phyloP scores from a whole-genome alignment of 2,797 vertebrate species.

The Eidolon dupreanum region DNA sequence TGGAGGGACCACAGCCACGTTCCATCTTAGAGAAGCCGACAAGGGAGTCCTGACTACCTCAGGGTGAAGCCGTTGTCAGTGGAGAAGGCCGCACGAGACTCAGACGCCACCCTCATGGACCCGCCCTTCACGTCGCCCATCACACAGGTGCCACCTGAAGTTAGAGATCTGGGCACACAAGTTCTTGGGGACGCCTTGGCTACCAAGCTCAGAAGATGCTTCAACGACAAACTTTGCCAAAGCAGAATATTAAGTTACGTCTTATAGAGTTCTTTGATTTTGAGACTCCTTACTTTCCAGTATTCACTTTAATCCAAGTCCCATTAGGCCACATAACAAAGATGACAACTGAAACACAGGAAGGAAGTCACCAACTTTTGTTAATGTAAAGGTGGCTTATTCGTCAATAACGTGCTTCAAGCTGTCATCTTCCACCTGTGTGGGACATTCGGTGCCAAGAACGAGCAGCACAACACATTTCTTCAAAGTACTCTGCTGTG shows the following conservation, averaged over 20 bases:
- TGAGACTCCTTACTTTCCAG: neutral
- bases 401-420: neutral
- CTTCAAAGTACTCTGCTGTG: rapidly evolving
- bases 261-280: neutral
- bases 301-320: neutral
- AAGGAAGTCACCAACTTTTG: neutral
- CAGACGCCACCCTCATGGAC: rapidly evolving
- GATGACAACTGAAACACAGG: neutral
- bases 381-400: neutral
- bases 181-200: neutral
- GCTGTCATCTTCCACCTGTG: rapidly evolving
- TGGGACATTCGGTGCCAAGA: neutral
- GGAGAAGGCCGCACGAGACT: neutral
- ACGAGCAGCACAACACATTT: rapidly evolving
- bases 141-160: rapidly evolving
- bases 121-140: rapidly evolving
- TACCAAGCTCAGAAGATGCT: neutral
- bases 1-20: rapidly evolving
- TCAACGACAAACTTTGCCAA: neutral
- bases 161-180: rapidly evolving
- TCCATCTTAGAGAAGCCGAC: neutral
- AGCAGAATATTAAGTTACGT: neutral
- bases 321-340: neutral
- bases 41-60: no score
- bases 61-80: neutral